phyloP scores from a whole-genome alignment of 2,797 vertebrate genomes.

The Gallirallus australis region DNA sequence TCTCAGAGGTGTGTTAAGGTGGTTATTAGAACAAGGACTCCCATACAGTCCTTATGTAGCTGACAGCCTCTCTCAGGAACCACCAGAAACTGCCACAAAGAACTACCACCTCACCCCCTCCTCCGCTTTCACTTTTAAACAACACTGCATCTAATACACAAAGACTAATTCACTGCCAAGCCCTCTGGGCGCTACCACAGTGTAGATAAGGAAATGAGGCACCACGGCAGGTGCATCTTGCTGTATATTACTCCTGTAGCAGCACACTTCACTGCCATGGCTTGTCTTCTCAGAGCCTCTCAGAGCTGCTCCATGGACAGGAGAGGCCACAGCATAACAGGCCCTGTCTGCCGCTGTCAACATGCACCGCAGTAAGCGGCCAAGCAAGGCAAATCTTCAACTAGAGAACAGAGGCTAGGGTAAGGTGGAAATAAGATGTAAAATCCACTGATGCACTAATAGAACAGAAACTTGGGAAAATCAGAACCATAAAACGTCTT shows the following conservation, averaged over 20 bases:
- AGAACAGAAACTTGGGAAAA: neutral
- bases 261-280: fast-evolving
- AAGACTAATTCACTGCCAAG: neutral
- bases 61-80: neutral
- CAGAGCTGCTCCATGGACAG: neutral
- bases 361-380: neutral
- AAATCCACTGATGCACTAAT: neutral
- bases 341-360: neutral
- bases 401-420: neutral
- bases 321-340: neutral
- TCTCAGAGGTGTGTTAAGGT: neutral
- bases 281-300: neutral
- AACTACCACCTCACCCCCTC: neutral
- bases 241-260: neutral
- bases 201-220: fast-evolving
- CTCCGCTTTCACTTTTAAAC: neutral
- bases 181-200: neutral
- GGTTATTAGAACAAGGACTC: neutral
- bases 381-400: neutral
- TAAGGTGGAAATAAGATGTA: neutral
- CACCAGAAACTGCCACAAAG: neutral
- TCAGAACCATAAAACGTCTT: fast-evolving
- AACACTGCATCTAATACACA: neutral
- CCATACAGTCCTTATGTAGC: neutral
- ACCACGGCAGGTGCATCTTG: fast-evolving